Evolutionary conservation across 2,888 invertebrate species (phyloP), one percentile per base, ranked within the genome.

Genomic region (Zygaena filipendulae): DNA sequence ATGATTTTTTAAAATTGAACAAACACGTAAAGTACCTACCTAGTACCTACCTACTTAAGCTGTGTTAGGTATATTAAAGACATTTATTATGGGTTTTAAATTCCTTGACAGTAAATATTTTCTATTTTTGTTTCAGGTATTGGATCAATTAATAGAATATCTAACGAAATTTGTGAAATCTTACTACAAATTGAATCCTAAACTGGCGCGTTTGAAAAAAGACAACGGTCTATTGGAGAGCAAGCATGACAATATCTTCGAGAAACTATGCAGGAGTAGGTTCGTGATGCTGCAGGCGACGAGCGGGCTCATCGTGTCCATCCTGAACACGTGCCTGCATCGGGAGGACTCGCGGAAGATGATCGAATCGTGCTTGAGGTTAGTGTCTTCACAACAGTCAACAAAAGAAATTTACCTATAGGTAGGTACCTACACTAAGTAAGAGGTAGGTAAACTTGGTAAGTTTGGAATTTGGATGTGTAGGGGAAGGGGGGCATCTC

Each of bases 281-380:
- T 70, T 84, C 44, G 77, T 82, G 42, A 64, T 85, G 57, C 60
- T 81, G 35, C 85, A 82, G 51, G 64, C 82, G 23, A 57, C 84
- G 26, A 68, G 79, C 31, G 75, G 72, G 26, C 68, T 85, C n/a
- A 75, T 85, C 26, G 57, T 54, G 12, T 81, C 83, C 16, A 81
- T 83, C 42, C 43, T 81, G 22, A 68, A 70, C 30, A 77, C 79
- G 6, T 81, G 79, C 45, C 52, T 84, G 13, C 84, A 82, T 49
- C 69, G 84, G 42, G 82, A 84, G 49, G 84, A 83, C 42, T 79
- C 82, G 1, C 81, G 84, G 43, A 79, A 79, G 47, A 64, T 84
- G 51, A 68, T 84, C 22, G 77, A 80, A 45, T 71, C 83, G 22
- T 81, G 80, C 42, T 67, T 85, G 40, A 81, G 77, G 85, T 84